Conservation (phyloP, 2,888 invertebrate species). For the Drosophila mimica region DNA sequence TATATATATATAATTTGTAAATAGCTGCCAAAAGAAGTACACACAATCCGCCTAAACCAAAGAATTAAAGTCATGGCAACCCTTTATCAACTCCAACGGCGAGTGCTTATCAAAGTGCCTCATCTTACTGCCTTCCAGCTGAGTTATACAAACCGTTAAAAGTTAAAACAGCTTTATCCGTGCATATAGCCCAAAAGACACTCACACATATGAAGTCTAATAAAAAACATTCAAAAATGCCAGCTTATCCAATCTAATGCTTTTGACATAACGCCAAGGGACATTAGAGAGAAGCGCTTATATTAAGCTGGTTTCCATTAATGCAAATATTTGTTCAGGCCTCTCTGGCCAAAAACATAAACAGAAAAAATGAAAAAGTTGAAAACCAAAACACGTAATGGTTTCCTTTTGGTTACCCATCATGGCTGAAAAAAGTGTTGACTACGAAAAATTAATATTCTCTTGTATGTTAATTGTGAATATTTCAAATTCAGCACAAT, state of each 20-base stretch:
- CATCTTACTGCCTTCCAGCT: constrained; percentile 35
- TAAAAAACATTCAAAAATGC: constrained; percentile 45
- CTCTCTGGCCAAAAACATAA: constrained; percentile 22
- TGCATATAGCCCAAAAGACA: constrained; percentile 18
- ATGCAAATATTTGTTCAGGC: constrained; percentile 24
- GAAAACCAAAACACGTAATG: constrained; percentile 7
- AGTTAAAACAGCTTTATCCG: constrained; percentile 21
- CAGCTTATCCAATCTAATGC: constrained; percentile 45
- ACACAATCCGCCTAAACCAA: background rate
- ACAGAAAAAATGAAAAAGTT: background rate
- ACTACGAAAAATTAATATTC: constrained; percentile 8
- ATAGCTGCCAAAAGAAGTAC: constrained; percentile 6
- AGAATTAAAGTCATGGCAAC: constrained; percentile 27
- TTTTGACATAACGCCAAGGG: constrained; percentile 24
- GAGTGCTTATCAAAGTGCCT: constrained; percentile 42
- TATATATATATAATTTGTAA: background rate
- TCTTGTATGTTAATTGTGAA: background rate
- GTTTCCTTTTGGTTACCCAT: constrained; percentile 23
- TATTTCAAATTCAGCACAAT: background rate
- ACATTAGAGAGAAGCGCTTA: constrained; percentile 11
- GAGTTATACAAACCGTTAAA: constrained; percentile 38
- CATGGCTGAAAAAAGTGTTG: constrained; percentile 12
- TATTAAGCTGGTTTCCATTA: constrained; percentile 14
- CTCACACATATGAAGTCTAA: constrained; percentile 2
- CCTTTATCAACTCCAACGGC: constrained; percentile 31